Percentiles rank a stretch among this genome's conserved stretches.
These are phyloP conservation scores for Sebastes alutus DNA, from an alignment of 2,797 vertebrate species.

Conservation along the genomic window DNA sequence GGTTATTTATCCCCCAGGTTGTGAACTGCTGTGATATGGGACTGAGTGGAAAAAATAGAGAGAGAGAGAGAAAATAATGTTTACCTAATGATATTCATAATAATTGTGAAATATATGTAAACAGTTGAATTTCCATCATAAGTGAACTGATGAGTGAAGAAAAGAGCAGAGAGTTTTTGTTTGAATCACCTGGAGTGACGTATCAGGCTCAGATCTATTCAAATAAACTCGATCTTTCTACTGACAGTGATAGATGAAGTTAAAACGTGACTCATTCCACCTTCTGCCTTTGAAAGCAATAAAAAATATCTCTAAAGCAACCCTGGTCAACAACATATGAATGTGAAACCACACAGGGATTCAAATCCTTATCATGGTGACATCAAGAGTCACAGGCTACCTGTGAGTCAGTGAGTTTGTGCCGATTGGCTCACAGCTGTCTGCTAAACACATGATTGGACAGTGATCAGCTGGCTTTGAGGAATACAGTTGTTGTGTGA, in stretches of 20 bases:
- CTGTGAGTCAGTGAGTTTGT: background rate
- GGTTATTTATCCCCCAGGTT: background rate
- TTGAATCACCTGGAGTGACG: background rate
- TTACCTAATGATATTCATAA: background rate
- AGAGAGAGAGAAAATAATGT: background rate
- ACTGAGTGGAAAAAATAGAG: background rate
- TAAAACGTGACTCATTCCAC: background rate
- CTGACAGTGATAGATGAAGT: background rate
- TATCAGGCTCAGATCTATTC: background rate
- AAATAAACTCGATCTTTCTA: background rate
- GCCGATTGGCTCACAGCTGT: conserved; percentile 44
- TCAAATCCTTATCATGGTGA: conserved; percentile 16
- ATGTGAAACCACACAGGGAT: conserved; percentile 57
- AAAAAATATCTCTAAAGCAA: background rate
- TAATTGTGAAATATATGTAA: background rate
- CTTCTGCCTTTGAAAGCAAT: background rate
- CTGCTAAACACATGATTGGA: conserved; percentile 56
- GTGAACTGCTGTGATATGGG: background rate
- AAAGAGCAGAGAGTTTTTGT: background rate
- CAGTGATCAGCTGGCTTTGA: conserved; percentile 47
- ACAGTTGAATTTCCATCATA: background rate
- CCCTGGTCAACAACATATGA: conserved; percentile 22
- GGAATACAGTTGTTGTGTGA: conserved; percentile 31
- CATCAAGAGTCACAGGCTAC: conserved; percentile 31
- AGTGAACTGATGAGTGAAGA: background rate